phyloP scores from a whole-genome alignment of 2,888 invertebrate genomes.

The Hydrotaea diabolus region DNA sequence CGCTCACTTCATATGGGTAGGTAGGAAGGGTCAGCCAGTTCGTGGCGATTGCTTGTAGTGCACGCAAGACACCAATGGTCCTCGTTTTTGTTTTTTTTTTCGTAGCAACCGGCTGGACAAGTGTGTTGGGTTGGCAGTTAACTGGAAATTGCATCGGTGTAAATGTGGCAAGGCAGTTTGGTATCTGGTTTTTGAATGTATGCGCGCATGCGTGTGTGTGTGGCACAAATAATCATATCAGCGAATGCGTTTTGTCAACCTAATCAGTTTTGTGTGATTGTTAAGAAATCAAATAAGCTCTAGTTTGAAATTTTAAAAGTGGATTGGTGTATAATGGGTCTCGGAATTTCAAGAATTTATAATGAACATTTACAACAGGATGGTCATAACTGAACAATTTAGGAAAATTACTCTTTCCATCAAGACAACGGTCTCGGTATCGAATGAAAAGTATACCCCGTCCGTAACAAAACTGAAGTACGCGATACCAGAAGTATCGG shows the following conservation, averaged over 20 bases:
- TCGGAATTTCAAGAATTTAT: no score
- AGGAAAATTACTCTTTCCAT: no score
- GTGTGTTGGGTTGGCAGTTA: conserved; percentile 16
- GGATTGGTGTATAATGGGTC: no score
- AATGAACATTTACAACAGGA: no score
- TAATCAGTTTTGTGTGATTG: no score
- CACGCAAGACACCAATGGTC: conserved; percentile 20
- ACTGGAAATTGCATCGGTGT: conserved; percentile 6
- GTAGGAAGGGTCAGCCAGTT: not conserved
- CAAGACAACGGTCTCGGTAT: no score
- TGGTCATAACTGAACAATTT: no score
- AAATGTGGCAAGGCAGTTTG: conserved; percentile 19
- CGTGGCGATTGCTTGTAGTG: not conserved
- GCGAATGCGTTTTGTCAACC: not conserved
- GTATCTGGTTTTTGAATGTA: conserved; percentile 23
- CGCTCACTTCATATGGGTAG: not conserved
- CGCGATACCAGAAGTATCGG: no score
- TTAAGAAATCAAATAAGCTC: no score
- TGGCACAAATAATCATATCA: not conserved
- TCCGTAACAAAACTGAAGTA: no score
- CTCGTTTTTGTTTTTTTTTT: conserved; percentile 20
- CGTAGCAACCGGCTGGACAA: not conserved
- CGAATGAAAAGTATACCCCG: no score
- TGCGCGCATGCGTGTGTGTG: not conserved
- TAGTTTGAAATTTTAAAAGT: no score